A percentile compares a stretch with the other conserved stretches of the same genome.
These are phyloP conservation scores for Metaphire vulgaris DNA, from an alignment of 1,140 invertebrate genomes.

Conservation along the genomic window DNA sequence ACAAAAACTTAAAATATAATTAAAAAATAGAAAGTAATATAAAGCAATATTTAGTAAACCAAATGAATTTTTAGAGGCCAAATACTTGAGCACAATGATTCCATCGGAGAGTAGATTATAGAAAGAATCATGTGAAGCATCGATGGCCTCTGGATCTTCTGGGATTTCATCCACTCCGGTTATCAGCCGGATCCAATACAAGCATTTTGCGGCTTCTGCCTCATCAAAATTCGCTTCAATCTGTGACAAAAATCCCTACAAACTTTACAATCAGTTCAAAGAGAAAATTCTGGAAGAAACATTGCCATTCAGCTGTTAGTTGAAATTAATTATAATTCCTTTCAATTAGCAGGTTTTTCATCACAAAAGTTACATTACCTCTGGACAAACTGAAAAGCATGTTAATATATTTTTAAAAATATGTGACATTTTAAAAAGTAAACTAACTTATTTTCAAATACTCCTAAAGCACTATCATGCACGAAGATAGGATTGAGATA, in stretches of 20 bases:
- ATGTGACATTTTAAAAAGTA: no score
- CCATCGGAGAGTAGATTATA: slow-evolving; percentile 21
- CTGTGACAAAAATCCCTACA: slow-evolving; percentile 30
- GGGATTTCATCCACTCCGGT: slow-evolving; percentile 25
- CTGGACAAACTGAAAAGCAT: no score
- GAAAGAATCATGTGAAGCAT: slow-evolving; percentile 23
- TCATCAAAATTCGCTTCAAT: slow-evolving; percentile 33
- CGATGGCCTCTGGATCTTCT: slow-evolving; percentile 15
- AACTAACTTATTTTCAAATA: no score
- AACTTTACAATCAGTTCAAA: not conserved
- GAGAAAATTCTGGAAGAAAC: no score
- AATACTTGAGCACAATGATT: slow-evolving; percentile 24
- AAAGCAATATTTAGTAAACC: not conserved
- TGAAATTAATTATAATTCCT: no score
- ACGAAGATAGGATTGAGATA: no score
- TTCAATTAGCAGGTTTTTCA: no score
- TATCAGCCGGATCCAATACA: slow-evolving; percentile 30
- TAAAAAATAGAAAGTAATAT: not conserved
- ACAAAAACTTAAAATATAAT: slow-evolving; percentile 5
- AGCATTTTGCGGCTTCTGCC: slow-evolving; percentile 29
- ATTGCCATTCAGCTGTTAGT: no score
- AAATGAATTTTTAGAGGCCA: no score
- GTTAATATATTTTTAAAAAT: no score
- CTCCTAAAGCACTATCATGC: no score
- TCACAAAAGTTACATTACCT: no score